Evolutionary conservation across 2,113 vertebrate species (phyloP).

Genomic region (Sphyrna mokarran): DNA sequence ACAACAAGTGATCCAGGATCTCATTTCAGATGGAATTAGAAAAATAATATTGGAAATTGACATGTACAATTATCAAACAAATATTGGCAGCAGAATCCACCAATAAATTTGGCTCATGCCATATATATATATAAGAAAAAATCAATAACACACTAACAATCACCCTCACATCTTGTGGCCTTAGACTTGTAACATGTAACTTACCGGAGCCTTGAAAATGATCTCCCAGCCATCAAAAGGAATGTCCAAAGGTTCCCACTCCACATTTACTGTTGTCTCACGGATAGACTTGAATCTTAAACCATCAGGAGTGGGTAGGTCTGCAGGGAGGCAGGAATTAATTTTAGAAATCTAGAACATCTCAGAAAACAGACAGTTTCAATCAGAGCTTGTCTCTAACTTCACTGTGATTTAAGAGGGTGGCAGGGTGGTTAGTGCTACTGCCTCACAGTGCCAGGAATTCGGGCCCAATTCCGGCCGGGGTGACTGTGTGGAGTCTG

Average conservation of each 20-base stretch:
- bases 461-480: no score
- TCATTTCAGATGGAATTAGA: not conserved
- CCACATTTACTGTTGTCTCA: slow-evolving; percentile 87
- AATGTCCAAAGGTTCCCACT: slow-evolving; percentile 90
- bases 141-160: not conserved
- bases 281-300: slow-evolving; percentile 88
- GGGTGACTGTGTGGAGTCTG: no score
- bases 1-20: not conserved
- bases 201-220: slow-evolving; percentile 84
- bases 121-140: not conserved
- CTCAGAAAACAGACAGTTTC: not conserved
- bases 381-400: not conserved
- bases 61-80: not conserved
- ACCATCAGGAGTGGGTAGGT: slow-evolving; percentile 87
- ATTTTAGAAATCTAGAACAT: not conserved
- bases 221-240: slow-evolving; percentile 92
- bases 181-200: slow-evolving; percentile 38
- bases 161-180: not conserved
- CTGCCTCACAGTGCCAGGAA: no score
- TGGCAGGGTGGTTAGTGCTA: no score
- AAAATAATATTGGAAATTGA: not conserved
- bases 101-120: not conserved
- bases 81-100: not conserved
- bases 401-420: not conserved
- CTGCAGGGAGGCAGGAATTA: slow-evolving; percentile 50